Percentiles rank a stretch among this genome's conserved stretches.
Evolutionary conservation across 2,797 vertebrate species (phyloP).

Genomic region (Threskiornis aethiopicus): DNA sequence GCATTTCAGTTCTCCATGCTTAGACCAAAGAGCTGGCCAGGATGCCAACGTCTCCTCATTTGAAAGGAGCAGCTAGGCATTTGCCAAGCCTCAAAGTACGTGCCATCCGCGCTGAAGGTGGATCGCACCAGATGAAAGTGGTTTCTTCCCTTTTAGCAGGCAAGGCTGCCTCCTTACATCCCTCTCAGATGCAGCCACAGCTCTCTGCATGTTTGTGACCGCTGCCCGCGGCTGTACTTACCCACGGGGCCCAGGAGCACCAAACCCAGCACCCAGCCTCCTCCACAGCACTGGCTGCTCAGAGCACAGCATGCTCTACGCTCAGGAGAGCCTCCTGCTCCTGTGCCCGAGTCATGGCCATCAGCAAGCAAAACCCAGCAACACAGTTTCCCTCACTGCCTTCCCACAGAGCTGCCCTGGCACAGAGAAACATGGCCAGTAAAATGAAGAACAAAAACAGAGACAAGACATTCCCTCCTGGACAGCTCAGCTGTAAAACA

Average conservation of each 20-base stretch:
- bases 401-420: not conserved
- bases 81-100: not conserved
- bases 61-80: not conserved
- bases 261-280: not conserved
- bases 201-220: not conserved
- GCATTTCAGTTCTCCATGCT: not conserved
- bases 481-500: not conserved
- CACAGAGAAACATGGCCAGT: not conserved
- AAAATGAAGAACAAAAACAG: not conserved
- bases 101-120: accelerated
- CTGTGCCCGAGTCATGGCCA: not conserved
- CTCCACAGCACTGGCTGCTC: not conserved
- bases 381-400: not conserved
- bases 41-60: not conserved
- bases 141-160: not conserved
- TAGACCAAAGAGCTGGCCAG: not conserved
- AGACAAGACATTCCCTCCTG: accelerated
- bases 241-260: not conserved
- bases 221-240: accelerated
- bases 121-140: not conserved
- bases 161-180: not conserved
- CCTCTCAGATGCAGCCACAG: not conserved
- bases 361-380: not conserved
- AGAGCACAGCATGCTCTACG: accelerated
- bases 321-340: not conserved